A percentile compares a stretch with the other conserved stretches of the same genome.
These are phyloP conservation scores for Lithobates sylvaticus DNA, from an alignment of 2,797 vertebrate genomes.

Conservation along the genomic window DNA sequence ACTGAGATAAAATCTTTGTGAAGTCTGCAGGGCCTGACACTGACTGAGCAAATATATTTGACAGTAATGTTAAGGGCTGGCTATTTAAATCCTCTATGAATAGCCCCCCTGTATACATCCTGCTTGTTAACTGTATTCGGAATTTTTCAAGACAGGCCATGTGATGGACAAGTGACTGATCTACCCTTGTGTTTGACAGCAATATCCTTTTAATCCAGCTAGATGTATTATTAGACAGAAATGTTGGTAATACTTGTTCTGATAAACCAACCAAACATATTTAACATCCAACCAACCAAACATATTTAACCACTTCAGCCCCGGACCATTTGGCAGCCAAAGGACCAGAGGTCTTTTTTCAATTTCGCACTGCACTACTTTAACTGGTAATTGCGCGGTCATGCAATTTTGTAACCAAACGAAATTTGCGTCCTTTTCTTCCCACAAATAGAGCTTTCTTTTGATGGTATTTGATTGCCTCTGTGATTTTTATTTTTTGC, in stretches of 20 bases:
- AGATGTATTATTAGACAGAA: not conserved
- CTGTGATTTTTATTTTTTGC: too few relatives aligned
- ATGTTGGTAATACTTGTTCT: not conserved
- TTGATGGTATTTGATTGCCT: too few relatives aligned
- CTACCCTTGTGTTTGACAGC: not conserved
- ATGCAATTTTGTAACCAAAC: too few relatives aligned
- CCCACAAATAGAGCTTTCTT: too few relatives aligned
- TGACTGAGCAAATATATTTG: constrained; percentile 51
- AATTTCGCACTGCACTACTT: too few relatives aligned
- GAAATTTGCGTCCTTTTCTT: too few relatives aligned
- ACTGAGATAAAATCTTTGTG: constrained; percentile 40
- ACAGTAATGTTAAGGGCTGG: constrained; percentile 42
- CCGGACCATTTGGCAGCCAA: too few relatives aligned
- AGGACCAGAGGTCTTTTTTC: too few relatives aligned
- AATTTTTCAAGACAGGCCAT: not conserved
- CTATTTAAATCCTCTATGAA: constrained; percentile 9
- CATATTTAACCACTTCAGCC: too few relatives aligned
- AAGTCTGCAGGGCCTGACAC: constrained; percentile 50
- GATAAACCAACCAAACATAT: not conserved
- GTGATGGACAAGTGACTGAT: constrained; percentile 21
- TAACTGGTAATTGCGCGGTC: too few relatives aligned
- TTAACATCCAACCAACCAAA: too few relatives aligned
- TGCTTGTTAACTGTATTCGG: not conserved
- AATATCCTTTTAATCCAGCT: not conserved
- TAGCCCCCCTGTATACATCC: constrained; percentile 15